Conservation (phyloP, 1,140 invertebrate genomes). For the Laupala kohalensis region DNA sequence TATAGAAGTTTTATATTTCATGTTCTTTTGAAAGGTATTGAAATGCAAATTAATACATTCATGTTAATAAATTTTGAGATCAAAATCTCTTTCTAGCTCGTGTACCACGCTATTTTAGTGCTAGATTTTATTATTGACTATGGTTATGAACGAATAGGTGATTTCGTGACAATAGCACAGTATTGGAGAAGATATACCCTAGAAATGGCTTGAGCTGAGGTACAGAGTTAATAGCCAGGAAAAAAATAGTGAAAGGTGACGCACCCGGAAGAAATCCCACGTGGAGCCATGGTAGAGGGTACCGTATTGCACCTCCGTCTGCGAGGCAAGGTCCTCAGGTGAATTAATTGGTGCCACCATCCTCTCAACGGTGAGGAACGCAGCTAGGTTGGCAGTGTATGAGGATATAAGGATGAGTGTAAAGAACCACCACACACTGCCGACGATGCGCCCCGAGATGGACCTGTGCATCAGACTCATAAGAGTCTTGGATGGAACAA, state of each 20-base stretch:
- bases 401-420: conserved; percentile 95
- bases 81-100: too few relatives aligned
- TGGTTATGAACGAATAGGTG: too few relatives aligned
- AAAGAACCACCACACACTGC: conserved; percentile 99
- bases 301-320: conserved; percentile 93
- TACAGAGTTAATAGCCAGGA: too few relatives aligned
- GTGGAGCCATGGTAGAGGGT: conserved; percentile 76
- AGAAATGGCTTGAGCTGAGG: too few relatives aligned
- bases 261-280: conserved; percentile 83
- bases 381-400: conserved; percentile 95
- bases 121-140: too few relatives aligned
- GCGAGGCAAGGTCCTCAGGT: conserved; percentile 80
- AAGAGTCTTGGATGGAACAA: conserved; percentile 4
- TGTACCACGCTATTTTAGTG: too few relatives aligned
- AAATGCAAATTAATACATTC: too few relatives aligned
- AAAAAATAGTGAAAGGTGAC: background rate
- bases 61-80: too few relatives aligned
- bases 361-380: conserved; percentile 87
- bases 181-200: too few relatives aligned
- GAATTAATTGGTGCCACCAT: conserved; percentile 92
- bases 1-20: too few relatives aligned
- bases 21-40: too few relatives aligned
- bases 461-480: conserved; percentile 42
- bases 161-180: too few relatives aligned
- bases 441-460: conserved; percentile 85